Base-by-base conservation (phyloP, 2,888 invertebrate species). In the Xestia rhomboidea region DNA sequence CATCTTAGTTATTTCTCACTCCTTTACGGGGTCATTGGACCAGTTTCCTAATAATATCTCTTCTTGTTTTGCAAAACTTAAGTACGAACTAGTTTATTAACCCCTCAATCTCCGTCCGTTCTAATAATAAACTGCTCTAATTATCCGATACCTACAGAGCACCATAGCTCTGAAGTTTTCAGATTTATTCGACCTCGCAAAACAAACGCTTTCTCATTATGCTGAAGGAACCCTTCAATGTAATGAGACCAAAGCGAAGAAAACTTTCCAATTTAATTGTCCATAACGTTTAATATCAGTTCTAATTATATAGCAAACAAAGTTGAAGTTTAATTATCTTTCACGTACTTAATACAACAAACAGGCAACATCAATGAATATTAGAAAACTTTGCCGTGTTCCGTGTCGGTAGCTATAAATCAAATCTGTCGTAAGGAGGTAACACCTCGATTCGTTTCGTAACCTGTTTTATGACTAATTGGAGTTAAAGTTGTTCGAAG, bases 381-480 rank as follows among this genome's bases (percentile, higher is more conserved):
- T 81, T 76, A 74, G 74, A 82, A 87, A 86, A 79, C 76, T 86
- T 76, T 81, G 24, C 68, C 44, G 51, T 64, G 68, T 82, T 82
- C 49, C 73, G 49, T 64, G 73, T 69, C 60, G 68, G 72, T 77
- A 64, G 51, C 74, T 71, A 80, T 85, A 82, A 83, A 81, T 87
- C 79, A 88, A 78, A 80, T 72, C 60, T 72, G 73, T 87, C 76
- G 75, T 75, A 78, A 82, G 75, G 78, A 68, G 71, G 76, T 70
- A 83, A 88, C 82, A 81, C 81, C 73, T 83, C 80, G 72, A 83
- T 82, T 81, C 79, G 68, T 77, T 81, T 77, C 60, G 78, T 79
- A 76, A 81, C 84, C 68, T 81, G 81, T 88, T 88, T 87, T 84
- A 82, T 87, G 78, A 82, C 85, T 89, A 89, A 88, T 88, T 87